Percentiles rank a stretch among this genome's conserved stretches.
Conservation (phyloP, 1,140 invertebrate species). For the Maniola jurtina region DNA sequence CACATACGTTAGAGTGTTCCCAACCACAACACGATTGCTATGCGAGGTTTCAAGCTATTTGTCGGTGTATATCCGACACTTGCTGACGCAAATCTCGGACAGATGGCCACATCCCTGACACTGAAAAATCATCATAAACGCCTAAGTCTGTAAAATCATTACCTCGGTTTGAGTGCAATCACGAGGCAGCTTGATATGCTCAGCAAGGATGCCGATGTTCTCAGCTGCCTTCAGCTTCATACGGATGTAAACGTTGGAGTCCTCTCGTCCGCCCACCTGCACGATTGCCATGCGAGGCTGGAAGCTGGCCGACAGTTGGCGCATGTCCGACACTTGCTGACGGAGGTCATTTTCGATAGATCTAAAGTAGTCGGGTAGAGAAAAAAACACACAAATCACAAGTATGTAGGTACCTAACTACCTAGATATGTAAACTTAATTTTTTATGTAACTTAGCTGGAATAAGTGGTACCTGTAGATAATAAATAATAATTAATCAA, state of each 20-base stretch:
- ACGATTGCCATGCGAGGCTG: constrained; percentile 89
- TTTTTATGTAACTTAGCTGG: no score
- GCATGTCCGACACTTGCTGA: constrained; percentile 82
- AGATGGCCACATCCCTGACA: no score
- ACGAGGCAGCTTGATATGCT: constrained; percentile 90
- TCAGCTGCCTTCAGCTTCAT: constrained; percentile 97
- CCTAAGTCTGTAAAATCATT: constrained; percentile 15
- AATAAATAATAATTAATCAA: no score
- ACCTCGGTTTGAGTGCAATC: constrained; percentile 93
- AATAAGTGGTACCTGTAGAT: no score
- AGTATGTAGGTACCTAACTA: no score
- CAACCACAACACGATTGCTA: no score
- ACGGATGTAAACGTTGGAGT: constrained; percentile 99
- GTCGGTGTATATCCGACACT: no score
- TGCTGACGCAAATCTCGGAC: no score
- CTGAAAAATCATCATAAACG: no score
- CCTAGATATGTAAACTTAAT: no score
- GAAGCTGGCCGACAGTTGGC: constrained; percentile 81
- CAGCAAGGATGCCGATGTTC: constrained; percentile 93
- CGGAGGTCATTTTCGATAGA: constrained; percentile 86
- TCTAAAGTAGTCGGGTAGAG: constrained; percentile 70
- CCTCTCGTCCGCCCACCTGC: constrained; percentile 95
- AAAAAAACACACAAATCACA: constrained; percentile 15
- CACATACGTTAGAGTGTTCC: no score
- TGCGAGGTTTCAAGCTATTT: no score